Percentiles rank a stretch among this genome's conserved stretches.
These are phyloP conservation scores for Microhierax caerulescens DNA, from an alignment of 2,797 vertebrate genomes.

Conservation along the genomic window DNA sequence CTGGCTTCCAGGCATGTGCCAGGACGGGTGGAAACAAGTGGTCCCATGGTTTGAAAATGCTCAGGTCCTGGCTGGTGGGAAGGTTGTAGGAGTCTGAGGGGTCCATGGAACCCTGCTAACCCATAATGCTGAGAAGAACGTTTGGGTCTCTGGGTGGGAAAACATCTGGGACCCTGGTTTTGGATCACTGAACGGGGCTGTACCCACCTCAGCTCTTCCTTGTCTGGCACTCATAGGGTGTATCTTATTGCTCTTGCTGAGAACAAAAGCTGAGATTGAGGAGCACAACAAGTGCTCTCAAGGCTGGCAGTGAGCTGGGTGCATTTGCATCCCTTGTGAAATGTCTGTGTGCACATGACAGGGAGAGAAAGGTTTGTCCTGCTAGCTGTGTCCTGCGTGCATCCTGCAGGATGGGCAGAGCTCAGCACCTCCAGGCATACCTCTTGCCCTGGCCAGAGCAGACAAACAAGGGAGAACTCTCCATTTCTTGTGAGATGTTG, in stretches of 20 bases:
- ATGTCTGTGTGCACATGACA: neutral
- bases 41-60: neutral
- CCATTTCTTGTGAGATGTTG: neutral
- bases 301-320: neutral
- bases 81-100: neutral
- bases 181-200: neutral
- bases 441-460: neutral
- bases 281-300: neutral
- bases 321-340: neutral
- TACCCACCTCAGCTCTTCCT: neutral
- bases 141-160: neutral
- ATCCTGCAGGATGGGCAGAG: neutral
- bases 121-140: neutral
- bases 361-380: neutral
- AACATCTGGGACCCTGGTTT: neutral
- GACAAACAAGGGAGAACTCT: slow-evolving; percentile 38
- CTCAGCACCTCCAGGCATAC: neutral
- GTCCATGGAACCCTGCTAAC: neutral
- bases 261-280: slow-evolving; percentile 10
- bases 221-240: neutral
- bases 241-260: neutral
- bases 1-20: neutral
- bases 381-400: neutral
- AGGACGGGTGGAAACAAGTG: neutral
- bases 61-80: neutral